Percentiles rank a stretch among this genome's conserved stretches.
phyloP scores from a whole-genome alignment of 2,113 vertebrate species.

The Arothron firmamentum region DNA sequence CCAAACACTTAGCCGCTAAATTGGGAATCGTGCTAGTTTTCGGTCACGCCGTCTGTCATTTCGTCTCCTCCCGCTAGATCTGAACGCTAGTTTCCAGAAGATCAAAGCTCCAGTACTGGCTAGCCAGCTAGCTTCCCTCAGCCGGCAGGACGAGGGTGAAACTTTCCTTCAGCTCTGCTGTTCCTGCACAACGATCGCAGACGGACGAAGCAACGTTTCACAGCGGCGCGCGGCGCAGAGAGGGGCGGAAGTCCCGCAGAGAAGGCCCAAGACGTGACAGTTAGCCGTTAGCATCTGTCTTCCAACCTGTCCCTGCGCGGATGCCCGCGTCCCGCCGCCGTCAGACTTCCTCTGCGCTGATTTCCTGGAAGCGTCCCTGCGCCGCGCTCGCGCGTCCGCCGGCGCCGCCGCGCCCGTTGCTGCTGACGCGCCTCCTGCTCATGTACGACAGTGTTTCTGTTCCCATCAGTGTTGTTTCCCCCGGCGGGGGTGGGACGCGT shows the following conservation, averaged over 20 bases:
- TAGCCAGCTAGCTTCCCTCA: slow-evolving; percentile 1
- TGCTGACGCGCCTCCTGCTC: too few species aligned
- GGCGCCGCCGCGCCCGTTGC: background rate
- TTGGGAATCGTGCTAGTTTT: too few species aligned
- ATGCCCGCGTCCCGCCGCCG: background rate
- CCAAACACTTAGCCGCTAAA: too few species aligned
- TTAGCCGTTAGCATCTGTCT: slow-evolving; percentile 30
- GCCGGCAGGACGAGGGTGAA: slow-evolving; percentile 5
- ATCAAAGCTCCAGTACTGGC: background rate
- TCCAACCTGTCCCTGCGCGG: slow-evolving; percentile 20
- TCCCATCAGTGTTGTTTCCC: slow-evolving; percentile 64
- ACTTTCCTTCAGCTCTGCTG: too few species aligned
- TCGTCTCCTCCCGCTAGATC: too few species aligned
- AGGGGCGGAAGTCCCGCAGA: slow-evolving; percentile 35
- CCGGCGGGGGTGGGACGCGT: slow-evolving; percentile 46
- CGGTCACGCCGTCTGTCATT: too few species aligned
- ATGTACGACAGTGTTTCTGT: slow-evolving; percentile 63
- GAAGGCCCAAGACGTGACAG: slow-evolving; percentile 6
- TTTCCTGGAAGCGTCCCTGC: too few species aligned
- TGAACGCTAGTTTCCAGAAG: too few species aligned
- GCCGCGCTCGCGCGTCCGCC: too few species aligned
- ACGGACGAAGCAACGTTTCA: background rate
- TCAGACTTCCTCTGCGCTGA: slow-evolving; percentile 5
- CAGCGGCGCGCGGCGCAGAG: slow-evolving; percentile 4
- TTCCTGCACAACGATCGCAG: background rate